Evolutionary conservation across 2,888 invertebrate species (phyloP).

Genomic region (Rhagium mordax): DNA sequence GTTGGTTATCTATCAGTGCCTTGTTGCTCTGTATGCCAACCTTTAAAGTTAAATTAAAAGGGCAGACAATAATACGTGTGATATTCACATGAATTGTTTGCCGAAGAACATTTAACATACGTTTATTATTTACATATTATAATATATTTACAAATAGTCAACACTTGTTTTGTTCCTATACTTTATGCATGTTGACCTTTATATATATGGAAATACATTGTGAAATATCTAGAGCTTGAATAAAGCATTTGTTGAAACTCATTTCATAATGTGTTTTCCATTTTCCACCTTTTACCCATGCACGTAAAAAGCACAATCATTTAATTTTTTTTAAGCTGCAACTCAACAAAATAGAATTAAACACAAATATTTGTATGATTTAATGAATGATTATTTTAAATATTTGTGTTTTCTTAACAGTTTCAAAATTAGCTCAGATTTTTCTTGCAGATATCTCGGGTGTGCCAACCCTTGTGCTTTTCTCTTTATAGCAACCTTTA

Average conservation of each 20-base stretch:
- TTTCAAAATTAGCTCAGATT: conserved; percentile 10
- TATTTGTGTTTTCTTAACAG: conserved; percentile 4
- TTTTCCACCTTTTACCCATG: conserved; percentile 62
- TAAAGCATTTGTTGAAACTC: conserved; percentile 78
- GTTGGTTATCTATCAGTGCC: conserved; percentile 32
- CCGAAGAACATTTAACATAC: conserved; percentile 35
- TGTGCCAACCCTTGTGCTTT: conserved; percentile 2
- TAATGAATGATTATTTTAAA: background rate
- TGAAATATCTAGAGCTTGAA: conserved; percentile 75
- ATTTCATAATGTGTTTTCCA: conserved; percentile 80
- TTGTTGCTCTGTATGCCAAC: conserved; percentile 33
- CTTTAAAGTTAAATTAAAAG: conserved; percentile 21
- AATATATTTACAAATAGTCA: conserved; percentile 59
- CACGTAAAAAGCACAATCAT: conserved; percentile 23
- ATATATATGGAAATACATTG: conserved; percentile 76
- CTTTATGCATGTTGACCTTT: conserved; percentile 63
- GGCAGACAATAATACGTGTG: conserved; percentile 50
- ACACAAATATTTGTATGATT: background rate
- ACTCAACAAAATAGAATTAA: background rate
- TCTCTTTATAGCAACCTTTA: background rate
- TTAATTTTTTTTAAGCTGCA: background rate
- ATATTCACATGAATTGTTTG: conserved; percentile 56
- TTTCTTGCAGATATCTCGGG: conserved; percentile 9
- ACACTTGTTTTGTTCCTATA: conserved; percentile 66
- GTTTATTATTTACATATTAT: conserved; percentile 45